phyloP scores from a whole-genome alignment of 2,888 invertebrate species.

The Laspeyria flexula region DNA sequence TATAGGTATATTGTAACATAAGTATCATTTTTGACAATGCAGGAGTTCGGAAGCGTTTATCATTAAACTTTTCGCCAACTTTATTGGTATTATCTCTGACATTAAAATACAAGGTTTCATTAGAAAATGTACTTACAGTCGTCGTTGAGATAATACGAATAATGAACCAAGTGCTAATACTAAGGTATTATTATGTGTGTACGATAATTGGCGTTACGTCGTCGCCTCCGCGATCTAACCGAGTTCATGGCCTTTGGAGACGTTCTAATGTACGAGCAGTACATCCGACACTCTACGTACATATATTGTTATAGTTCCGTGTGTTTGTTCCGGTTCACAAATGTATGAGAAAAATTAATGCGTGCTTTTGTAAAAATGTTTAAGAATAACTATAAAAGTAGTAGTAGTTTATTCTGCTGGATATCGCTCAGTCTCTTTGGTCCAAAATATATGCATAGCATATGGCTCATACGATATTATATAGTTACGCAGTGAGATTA shows the following conservation, averaged over 20 bases:
- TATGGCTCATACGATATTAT: too few relatives aligned
- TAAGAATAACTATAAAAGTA: too few relatives aligned
- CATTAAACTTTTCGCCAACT: too few relatives aligned
- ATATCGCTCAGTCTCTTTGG: too few relatives aligned
- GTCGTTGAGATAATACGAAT: not conserved
- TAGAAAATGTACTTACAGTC: not conserved
- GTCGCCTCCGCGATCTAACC: conserved; percentile 44
- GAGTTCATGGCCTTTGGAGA: conserved; percentile 58
- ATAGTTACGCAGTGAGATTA: too few relatives aligned
- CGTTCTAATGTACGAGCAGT: conserved; percentile 25
- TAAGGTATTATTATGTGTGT: conserved; percentile 30
- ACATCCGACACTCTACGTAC: conserved; percentile 12
- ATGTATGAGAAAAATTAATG: conserved; percentile 17
- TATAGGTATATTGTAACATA: too few relatives aligned
- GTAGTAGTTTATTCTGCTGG: too few relatives aligned
- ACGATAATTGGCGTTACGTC: conserved; percentile 48
- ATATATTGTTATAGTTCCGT: conserved; percentile 37
- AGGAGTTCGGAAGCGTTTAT: too few relatives aligned
- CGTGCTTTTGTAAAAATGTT: too few relatives aligned
- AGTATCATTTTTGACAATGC: too few relatives aligned
- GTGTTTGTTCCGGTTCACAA: conserved; percentile 48
- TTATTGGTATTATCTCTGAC: not conserved
- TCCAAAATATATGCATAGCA: too few relatives aligned
- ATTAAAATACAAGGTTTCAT: not conserved
- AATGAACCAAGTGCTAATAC: conserved; percentile 21